A percentile compares a stretch with the other conserved stretches of the same genome.
Evolutionary conservation across 2,113 vertebrate genomes (phyloP).

Genomic region (Onychostoma macrolepis): DNA sequence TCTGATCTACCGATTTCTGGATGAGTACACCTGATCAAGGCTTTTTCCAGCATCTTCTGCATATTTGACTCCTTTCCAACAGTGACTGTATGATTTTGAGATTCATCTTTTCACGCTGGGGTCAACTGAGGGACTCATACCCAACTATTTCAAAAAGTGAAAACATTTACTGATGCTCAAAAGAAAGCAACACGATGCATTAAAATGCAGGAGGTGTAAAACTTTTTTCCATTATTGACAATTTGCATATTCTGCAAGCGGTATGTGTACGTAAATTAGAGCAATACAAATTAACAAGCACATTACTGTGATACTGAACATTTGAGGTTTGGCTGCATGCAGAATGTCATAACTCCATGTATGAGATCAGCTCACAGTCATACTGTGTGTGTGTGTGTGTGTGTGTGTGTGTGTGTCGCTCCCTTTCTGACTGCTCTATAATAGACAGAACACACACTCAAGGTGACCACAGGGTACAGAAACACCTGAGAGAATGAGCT

Average conservation of each 20-base stretch:
- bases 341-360: constrained; percentile 33
- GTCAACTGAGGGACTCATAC: neutral
- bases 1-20: neutral
- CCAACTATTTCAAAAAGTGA: neutral
- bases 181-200: neutral
- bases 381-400: neutral
- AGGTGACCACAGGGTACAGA: constrained; percentile 55
- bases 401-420: neutral
- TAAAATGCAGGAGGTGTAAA: too few relatives aligned
- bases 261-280: neutral
- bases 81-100: neutral
- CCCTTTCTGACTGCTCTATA: constrained; percentile 3
- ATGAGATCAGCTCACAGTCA: constrained; percentile 32
- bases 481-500: constrained; percentile 58
- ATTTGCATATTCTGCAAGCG: neutral
- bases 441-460: constrained; percentile 45
- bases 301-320: constrained; percentile 29
- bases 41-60: neutral
- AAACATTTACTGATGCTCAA: neutral
- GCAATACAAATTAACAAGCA: neutral
- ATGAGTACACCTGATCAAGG: neutral
- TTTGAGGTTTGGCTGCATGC: constrained; percentile 25
- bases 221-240: too few relatives aligned
- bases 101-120: neutral
- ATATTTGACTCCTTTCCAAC: neutral